Conservation (phyloP, 2,797 vertebrate genomes). For the Xenentodon cancila region DNA sequence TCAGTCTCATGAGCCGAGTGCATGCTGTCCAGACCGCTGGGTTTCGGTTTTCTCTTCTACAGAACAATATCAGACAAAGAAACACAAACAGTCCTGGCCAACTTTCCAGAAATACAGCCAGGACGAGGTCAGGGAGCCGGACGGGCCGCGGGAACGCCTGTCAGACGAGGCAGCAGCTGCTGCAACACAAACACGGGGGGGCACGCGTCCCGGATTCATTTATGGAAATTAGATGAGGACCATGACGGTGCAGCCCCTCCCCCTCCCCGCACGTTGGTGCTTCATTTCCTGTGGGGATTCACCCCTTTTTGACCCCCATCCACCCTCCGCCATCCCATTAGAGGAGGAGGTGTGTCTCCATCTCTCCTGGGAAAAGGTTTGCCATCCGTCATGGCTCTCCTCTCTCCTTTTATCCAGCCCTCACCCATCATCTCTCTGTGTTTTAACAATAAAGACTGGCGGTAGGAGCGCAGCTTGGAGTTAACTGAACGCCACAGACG, state of each 20-base stretch:
- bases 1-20: conserved; percentile 33
- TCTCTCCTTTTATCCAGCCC: conserved; percentile 41
- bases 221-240: conserved; percentile 65
- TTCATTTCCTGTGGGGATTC: conserved; percentile 34
- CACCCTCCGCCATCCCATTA: conserved; percentile 57
- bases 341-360: conserved; percentile 67
- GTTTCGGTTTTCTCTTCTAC: conserved; percentile 32
- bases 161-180: conserved; percentile 60
- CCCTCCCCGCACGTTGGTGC: conserved; percentile 27
- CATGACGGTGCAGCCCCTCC: conserved; percentile 55
- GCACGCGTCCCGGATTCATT: conserved; percentile 66
- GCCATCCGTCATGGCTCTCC: conserved; percentile 51
- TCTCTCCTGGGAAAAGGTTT: conserved; percentile 59
- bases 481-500: conserved; percentile 19
- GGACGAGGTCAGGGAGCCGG: neutral
- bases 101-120: conserved; percentile 39
- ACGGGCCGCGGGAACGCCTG: conserved; percentile 6
- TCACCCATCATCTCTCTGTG: conserved; percentile 30
- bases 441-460: conserved; percentile 34
- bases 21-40: conserved; percentile 9
- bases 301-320: conserved; percentile 57
- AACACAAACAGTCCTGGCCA: neutral
- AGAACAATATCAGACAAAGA: conserved; percentile 30
- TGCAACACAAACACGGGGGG: conserved; percentile 43
- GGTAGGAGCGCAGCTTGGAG: conserved; percentile 13